Evolutionary conservation across 2,888 invertebrate species (phyloP).

Genomic region (Tipula confusa): DNA sequence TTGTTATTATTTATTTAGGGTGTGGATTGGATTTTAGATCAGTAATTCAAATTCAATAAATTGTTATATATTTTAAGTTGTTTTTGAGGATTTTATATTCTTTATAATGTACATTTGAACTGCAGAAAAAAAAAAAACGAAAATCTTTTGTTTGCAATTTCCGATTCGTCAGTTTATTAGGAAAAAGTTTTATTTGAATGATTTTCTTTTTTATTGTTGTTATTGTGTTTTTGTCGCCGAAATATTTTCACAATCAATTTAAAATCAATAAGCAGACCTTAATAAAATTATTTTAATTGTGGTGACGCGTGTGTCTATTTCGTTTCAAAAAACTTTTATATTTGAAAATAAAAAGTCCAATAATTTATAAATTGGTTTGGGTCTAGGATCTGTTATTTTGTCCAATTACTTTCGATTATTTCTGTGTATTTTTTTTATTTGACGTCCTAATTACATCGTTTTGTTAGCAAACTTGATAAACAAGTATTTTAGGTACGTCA

Average conservation of each 20-base stretch:
- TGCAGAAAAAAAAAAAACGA: neutral
- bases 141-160: neutral
- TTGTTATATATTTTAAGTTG: neutral
- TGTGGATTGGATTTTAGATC: conserved; percentile 16
- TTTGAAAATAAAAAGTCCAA: neutral
- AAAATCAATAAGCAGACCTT: neutral
- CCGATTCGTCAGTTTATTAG: neutral
- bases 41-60: conserved; percentile 20
- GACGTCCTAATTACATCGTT: neutral
- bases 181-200: neutral
- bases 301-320: neutral
- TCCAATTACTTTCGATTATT: no score
- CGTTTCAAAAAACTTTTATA: neutral
- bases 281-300: neutral
- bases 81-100: neutral
- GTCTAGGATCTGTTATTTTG: neutral
- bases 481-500: no score
- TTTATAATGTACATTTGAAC: neutral
- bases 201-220: neutral
- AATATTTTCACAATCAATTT: neutral
- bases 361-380: neutral
- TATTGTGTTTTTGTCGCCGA: neutral
- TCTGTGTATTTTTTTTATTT: neutral
- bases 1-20: neutral
- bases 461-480: no score